Evolutionary conservation across 1,140 invertebrate genomes (phyloP).

Genomic region (Drosophila mayri): DNA sequence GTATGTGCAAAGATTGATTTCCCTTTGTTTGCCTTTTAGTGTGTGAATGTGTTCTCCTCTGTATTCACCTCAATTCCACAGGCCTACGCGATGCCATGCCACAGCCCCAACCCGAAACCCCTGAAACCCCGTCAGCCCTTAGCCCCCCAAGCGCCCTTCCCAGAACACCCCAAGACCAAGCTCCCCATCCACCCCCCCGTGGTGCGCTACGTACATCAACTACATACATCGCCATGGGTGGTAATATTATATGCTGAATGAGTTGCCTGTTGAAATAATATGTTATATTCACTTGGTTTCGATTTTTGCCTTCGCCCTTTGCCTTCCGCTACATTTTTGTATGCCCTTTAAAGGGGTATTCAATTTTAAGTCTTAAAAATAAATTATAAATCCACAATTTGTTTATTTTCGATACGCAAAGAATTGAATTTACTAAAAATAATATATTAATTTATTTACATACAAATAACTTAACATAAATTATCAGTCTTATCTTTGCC

Average conservation of each 20-base stretch:
- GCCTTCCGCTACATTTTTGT: constrained; percentile 4
- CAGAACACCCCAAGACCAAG: background rate
- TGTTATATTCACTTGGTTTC: constrained; percentile 63
- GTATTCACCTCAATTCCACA: constrained; percentile 68
- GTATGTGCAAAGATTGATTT: constrained; percentile 79
- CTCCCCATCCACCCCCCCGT: constrained; percentile 1
- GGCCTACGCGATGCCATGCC: constrained; percentile 32
- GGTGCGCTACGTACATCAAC: constrained; percentile 43
- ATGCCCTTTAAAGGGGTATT: constrained; percentile 19
- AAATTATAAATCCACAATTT: too few species aligned
- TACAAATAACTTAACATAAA: too few species aligned
- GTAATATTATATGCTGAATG: constrained; percentile 61
- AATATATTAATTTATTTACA: too few species aligned
- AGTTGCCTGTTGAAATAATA: constrained; percentile 66
- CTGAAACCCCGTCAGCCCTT: background rate
- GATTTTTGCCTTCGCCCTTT: constrained; percentile 45
- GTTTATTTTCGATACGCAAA: too few species aligned
- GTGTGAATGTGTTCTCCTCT: constrained; percentile 45
- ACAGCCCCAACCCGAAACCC: background rate
- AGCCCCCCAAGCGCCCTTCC: background rate
- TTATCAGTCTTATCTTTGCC: too few species aligned
- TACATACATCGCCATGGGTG: constrained; percentile 50
- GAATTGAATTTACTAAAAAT: too few species aligned
- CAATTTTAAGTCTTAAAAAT: background rate
- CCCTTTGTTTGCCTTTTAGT: constrained; percentile 80